Conservation (phyloP, 1,140 invertebrate genomes). For the Bombus haemorrhoidalis region DNA sequence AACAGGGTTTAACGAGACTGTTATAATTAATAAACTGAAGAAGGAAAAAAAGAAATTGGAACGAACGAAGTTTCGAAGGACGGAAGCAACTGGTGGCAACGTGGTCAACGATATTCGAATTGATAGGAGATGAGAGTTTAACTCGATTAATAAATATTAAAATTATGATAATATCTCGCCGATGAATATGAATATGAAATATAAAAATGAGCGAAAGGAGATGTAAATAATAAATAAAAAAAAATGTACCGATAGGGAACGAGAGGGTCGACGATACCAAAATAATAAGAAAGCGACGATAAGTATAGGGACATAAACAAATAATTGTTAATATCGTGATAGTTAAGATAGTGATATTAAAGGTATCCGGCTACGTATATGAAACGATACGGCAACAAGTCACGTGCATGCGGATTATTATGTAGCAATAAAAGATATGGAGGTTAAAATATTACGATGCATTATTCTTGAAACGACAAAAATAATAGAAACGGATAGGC, state of each 20-base stretch:
- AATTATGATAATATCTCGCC: not conserved
- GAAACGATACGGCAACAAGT: too few relatives aligned
- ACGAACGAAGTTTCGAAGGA: not conserved
- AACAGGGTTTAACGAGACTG: not conserved
- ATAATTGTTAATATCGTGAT: too few relatives aligned
- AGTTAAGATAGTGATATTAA: too few relatives aligned
- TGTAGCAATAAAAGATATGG: too few relatives aligned
- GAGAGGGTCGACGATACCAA: too few relatives aligned
- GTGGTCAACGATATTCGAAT: not conserved
- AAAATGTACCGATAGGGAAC: too few relatives aligned
- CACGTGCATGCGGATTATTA: not conserved
- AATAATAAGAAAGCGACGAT: not conserved
- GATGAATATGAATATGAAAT: too few relatives aligned
- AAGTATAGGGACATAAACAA: not conserved
- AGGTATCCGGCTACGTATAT: not conserved
- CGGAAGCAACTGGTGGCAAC: not conserved
- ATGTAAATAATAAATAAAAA: not conserved
- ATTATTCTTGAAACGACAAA: not conserved
- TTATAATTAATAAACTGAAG: constrained; percentile 15
- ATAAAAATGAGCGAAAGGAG: not conserved
- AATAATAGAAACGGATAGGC: not conserved
- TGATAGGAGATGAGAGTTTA: not conserved
- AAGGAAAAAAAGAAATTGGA: not conserved
- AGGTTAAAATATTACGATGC: not conserved
- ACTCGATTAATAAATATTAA: not conserved